Conservation (phyloP, 2,113 vertebrate genomes). For the Prunella fulvescens region DNA sequence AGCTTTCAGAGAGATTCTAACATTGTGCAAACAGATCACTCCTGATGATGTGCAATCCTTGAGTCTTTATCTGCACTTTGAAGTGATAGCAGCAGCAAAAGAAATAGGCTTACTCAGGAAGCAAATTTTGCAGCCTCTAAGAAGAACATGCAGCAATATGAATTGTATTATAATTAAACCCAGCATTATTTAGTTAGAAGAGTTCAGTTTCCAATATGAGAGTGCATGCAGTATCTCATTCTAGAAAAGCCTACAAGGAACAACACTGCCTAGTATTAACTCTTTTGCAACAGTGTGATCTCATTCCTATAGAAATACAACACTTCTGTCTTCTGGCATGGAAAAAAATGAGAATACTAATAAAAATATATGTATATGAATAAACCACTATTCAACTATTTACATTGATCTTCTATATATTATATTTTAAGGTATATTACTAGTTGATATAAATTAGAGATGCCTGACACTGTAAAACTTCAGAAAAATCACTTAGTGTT, state of each 20-base stretch:
- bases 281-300: not conserved
- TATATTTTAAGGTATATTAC: not conserved
- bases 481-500: not conserved
- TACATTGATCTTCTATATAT: not conserved
- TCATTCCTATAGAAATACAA: not conserved
- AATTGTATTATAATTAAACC: not conserved
- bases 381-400: not conserved
- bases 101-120: not conserved
- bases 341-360: not conserved
- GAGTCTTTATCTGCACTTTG: not conserved
- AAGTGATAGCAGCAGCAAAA: not conserved
- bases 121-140: not conserved
- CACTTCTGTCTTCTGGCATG: not conserved
- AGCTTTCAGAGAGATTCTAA: not conserved
- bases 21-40: not conserved
- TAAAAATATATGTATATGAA: not conserved
- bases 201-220: not conserved
- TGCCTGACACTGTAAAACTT: not conserved
- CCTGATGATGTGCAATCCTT: not conserved
- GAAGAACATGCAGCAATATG: not conserved
- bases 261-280: not conserved
- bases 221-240: fast-evolving
- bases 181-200: not conserved
- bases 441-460: not conserved
- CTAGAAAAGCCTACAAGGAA: not conserved